Evolutionary conservation across 2,113 vertebrate species (phyloP), one percentile per base, ranked within the genome.

Genomic region (Hemicordylus capensis): DNA sequence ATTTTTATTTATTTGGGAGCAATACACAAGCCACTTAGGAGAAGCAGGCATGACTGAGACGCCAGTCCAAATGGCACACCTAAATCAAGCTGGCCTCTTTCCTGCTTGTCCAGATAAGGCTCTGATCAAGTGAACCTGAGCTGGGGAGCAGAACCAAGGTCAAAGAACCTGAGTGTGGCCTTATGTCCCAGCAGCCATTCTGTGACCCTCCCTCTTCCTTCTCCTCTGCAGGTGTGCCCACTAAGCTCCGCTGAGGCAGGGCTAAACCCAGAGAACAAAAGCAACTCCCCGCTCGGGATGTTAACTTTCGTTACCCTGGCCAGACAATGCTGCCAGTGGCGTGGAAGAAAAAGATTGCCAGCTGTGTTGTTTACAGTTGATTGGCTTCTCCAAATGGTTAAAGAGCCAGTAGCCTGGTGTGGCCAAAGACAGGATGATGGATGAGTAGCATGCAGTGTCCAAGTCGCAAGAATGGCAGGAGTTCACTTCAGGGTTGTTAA

Each of bases 401-500:
- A 70, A 89, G 95, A 94, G 96, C 96, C 95, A 96, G 95, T 94
- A 96, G 96, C 94, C 96, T 96, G 96, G 95, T 97, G 96, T 96
- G 96, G 95, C 94, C 96, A 96, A 95, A 93, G 96, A 97, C 96
- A 97, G 96, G 84, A 96, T 97, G 97, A 97, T 97, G 96, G 96
- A 97, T 97, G 95, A 91, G 89, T 93, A 96, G 95, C 94, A 95
- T 80, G 94, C 94, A 95, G 92, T 93, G 89, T 94, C 96, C 95
- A 95, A 96, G 94, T 93, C 63, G 83, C 89, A 81, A 96, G 96
- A 96, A 96, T 92, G 92, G 95, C 94, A 95, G 95, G 94, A 97
- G 96, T 97, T 97, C 96, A 97, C 96, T 97, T 95, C 80, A 85
- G 94, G 95, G 95, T 95, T 97, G 96, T 97, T 97, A 97, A 97